Evolutionary conservation across 2,888 invertebrate genomes (phyloP), one percentile per base, ranked within the genome.

Genomic region (Julus scandinavius): DNA sequence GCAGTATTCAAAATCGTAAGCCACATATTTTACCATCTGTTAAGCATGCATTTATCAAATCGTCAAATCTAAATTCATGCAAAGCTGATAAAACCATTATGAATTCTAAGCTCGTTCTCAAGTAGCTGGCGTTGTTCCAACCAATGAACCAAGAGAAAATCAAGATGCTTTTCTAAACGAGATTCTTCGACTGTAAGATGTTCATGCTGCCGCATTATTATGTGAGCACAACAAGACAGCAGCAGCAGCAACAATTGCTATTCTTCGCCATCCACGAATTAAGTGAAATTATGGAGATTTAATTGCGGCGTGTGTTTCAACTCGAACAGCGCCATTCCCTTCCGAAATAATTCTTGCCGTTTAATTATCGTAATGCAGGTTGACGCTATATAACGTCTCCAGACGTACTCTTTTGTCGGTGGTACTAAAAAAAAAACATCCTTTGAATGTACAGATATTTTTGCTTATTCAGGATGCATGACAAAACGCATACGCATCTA

Each of bases 251-350:
- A 5, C 63, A 72, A 20, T 80, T 80, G 80, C 80, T 72, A 72
- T 72, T 72, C 72, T 11, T n/a, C 9, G 29, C 72, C 38, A 40
- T 80, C 80, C 80, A 80, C 80, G 38, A 40, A 80, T 38, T 15
- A 38, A 38, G 80, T 80, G 80, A 80, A 80, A 80, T 80, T 80
- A 80, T 80, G 80, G 80, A 80, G 38, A 80, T 80, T 80, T 80
- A 80, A 80, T 80, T 80, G 80, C 38, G 80, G 80, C 80, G 38
- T 40, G 29, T 80, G 80, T 80, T 80, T 80, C 80, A 80, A 80
- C 80, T 80, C 38, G 13, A 80, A 80, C 38, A 80, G 29, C 80
- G 80, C 80, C 80, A 15, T 80, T 80, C 80, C 38, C 13, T 80
- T 40, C 13, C 80, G 80, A 29, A 80, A 80, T 80, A 80, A 80